Base-by-base conservation (phyloP, 2,113 vertebrate species). In the Neodon shergylaensis region DNA sequence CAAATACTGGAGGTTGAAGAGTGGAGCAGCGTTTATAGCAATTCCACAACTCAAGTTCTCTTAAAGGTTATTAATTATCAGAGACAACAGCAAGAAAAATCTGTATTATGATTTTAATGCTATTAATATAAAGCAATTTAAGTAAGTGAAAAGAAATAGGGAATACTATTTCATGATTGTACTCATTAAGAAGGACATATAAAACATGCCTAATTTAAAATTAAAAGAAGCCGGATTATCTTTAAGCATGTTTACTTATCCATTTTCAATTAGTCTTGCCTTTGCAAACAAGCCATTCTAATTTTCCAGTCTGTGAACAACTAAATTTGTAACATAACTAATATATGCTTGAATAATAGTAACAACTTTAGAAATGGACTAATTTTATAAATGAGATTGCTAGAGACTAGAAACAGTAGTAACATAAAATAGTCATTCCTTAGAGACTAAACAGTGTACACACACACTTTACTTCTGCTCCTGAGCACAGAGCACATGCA, bases 111-210 rank as follows among this genome's bases (percentile, higher is more conserved):
- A 42, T 73, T 92, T 94, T 90, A 96, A 52, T 90, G 24, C 91
- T 54, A 72, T 42, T 82, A 95, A 93, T 19, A 14, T 63, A 94
- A 96, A 96, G 6, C 42, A 95, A 95, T 31, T 93, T 91, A 92
- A 94, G 92, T 70, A 90, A 88, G 68, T 65, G 16, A 94, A 74
- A 91, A 85, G 44, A 94, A 91, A 3, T 22, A 13, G 19, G 24
- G 5, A 88, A 68, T 95, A 63, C 58, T 31, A 88, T 87, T 85
- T 73, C 87, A 89, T 81, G 12, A 88, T 28, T 92, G 72, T n/a
- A 93, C 66, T 28, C 78, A 17, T 70, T 91, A 42, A 72, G 81
- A 93, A 87, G 79, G 70, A 87, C 7, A 77, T 93, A 47, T 22
- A 94, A 94, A 92, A 74, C 5, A 78, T 52, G 19, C 21, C 36